These are phyloP conservation scores for Enteromius mattozi DNA, from an alignment of 2,797 vertebrate genomes.

Conservation along the genomic window DNA sequence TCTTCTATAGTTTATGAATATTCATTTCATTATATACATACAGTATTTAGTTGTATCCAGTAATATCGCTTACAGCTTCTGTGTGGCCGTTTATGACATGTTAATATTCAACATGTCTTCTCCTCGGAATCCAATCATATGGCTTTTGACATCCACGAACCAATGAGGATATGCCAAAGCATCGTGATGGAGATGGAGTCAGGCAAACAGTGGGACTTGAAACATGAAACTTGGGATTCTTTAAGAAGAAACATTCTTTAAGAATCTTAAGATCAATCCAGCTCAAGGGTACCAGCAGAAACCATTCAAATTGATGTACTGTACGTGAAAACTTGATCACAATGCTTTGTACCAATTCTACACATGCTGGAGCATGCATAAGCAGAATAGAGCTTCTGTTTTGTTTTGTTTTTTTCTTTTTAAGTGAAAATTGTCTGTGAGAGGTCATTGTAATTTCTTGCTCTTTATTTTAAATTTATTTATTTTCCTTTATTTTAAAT, in stretches of 20 bases:
- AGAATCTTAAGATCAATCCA: neutral
- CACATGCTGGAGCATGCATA: slow-evolving; percentile 24
- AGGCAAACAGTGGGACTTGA: slow-evolving; percentile 45
- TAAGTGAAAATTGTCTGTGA: slow-evolving; percentile 47
- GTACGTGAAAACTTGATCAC: neutral
- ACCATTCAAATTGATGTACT: slow-evolving; percentile 28
- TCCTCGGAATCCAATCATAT: slow-evolving; percentile 41
- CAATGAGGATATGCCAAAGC: slow-evolving; percentile 61
- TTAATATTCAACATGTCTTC: slow-evolving; percentile 41
- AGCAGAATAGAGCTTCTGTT: slow-evolving; percentile 12
- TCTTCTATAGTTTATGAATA: slow-evolving; percentile 50
- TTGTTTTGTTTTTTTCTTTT: neutral
- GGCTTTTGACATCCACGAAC: slow-evolving; percentile 49
- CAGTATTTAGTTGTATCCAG: slow-evolving; percentile 57
- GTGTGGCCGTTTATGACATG: slow-evolving; percentile 56
- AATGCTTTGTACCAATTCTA: slow-evolving; percentile 14
- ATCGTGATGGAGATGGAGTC: slow-evolving; percentile 44
- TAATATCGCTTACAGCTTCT: slow-evolving; percentile 58
- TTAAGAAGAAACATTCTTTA: neutral
- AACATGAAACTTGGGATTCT: slow-evolving; percentile 46
- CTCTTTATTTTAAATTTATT: slow-evolving; percentile 59
- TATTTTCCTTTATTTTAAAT: slow-evolving; percentile 54
- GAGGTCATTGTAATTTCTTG: slow-evolving; percentile 42
- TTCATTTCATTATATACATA: slow-evolving; percentile 45
- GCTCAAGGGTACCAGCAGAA: slow-evolving; percentile 15